Evolutionary conservation across 2,113 vertebrate species (phyloP).

Genomic region (Apeltes quadracus): DNA sequence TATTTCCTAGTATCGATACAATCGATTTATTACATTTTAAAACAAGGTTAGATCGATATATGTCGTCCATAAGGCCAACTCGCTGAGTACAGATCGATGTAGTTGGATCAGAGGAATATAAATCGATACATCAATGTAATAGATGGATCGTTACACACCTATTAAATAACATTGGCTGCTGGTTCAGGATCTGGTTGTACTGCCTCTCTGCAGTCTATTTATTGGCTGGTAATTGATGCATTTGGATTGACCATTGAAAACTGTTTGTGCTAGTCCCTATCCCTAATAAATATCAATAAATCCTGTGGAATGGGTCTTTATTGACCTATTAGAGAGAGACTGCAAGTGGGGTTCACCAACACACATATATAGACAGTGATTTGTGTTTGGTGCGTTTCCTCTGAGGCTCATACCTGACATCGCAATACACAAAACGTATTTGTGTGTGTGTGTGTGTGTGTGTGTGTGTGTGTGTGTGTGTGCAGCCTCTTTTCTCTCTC

Average conservation of each 20-base stretch:
- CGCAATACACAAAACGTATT: conserved; percentile 37
- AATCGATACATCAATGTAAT: no score
- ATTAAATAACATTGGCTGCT: no score
- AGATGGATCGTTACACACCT: no score
- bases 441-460: background rate
- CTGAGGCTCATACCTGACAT: conserved; percentile 38
- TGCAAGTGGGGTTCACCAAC: conserved; percentile 3
- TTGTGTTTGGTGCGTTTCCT: conserved; percentile 40
- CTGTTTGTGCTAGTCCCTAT: conserved; percentile 52
- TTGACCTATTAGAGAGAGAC: conserved; percentile 47
- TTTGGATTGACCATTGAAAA: conserved; percentile 57
- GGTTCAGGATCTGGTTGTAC: background rate
- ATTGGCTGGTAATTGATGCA: conserved; percentile 47
- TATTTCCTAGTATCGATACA: no score
- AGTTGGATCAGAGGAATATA: no score
- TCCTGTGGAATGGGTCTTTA: conserved; percentile 58
- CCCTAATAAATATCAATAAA: conserved; percentile 50
- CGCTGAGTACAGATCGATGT: no score
- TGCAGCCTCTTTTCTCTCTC: background rate
- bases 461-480: background rate
- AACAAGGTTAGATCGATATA: no score
- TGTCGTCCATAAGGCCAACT: no score
- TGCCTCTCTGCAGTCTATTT: conserved; percentile 45
- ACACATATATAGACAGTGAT: conserved; percentile 31
- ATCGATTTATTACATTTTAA: no score